These are phyloP conservation scores for Danaus melanippus DNA, from an alignment of 1,140 invertebrate species.

Conservation along the genomic window DNA sequence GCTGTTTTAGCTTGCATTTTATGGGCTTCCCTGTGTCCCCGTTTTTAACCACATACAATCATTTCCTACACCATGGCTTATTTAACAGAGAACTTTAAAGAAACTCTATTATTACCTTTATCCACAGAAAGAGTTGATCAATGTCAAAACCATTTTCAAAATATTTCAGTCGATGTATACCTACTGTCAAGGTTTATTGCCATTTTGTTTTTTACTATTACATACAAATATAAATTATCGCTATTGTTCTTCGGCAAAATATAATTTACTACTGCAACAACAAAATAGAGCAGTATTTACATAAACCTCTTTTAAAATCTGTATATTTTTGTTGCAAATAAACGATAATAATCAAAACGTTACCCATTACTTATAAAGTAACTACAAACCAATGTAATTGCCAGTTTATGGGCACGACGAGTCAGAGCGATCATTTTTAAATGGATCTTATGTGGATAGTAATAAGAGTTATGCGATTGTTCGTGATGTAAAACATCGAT, in stretches of 20 bases:
- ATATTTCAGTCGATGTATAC: no score
- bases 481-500: slow-evolving; percentile 9
- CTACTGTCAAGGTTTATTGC: no score
- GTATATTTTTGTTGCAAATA: slow-evolving; percentile 4
- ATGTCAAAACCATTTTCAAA: no score
- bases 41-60: slow-evolving; percentile 8
- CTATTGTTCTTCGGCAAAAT: no score
- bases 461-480: slow-evolving; percentile 13
- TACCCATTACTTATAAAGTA: slow-evolving; percentile 21
- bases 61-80: not conserved
- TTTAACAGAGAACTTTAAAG: slow-evolving; percentile 10
- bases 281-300: no score
- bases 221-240: no score
- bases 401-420: slow-evolving; percentile 13
- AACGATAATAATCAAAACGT: slow-evolving; percentile 10
- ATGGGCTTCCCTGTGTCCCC: slow-evolving; percentile 30
- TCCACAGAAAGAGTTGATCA: no score
- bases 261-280: no score
- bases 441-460: not conserved
- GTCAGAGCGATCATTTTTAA: slow-evolving; percentile 4
- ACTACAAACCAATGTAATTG: slow-evolving; percentile 21
- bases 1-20: slow-evolving; percentile 36
- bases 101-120: not conserved
- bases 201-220: no score
- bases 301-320: no score